Evolutionary conservation across 2,888 invertebrate genomes (phyloP), one percentile per base, ranked within the genome.

Genomic region (Macrophya alboannulata): DNA sequence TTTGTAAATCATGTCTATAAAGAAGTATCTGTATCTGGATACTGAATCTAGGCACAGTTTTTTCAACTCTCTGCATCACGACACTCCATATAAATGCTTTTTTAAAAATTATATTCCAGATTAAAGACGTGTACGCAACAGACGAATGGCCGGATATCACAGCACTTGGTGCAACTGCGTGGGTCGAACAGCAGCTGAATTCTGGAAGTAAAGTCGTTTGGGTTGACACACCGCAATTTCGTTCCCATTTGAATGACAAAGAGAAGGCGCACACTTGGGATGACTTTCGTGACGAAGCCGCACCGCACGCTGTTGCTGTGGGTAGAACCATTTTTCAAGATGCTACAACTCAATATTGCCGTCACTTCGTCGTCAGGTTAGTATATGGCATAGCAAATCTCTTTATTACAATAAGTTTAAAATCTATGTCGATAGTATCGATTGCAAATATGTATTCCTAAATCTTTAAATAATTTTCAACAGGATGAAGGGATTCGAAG

Each of bases 101-200:
- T 1, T 17, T 17, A 1, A 2, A 15, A 2, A 15, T 77, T 51
- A 17, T 0, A 31, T 77, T 48, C 3, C 62, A 92, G 92, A 89
- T 92, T n/a, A 87, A 90, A 25, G 92, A 92, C 86, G 92, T 92
- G 90, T 90, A 91, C 84, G 88, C 90, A 9, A 87, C 89, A 9
- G 86, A 86, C 9, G 89, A 90, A 81, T 92, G 90, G 90, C 89
- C 91, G 83, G 85, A 89, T 10, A 90, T 92, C 17, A 90, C 91
- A 4, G 86, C 87, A 45, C 77, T 91, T 45, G 91, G 92, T 76
- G 89, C 89, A 21, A 88, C 88, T 43, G 89, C 89, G 10, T 92
- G 92, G 92, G 90, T 92, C 10, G 85, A 86, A 6, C 86, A 90
- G 86, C 89, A 90, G 85, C 87, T 91, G 43, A 86, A 86, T 83